Evolutionary conservation across 2,888 invertebrate species (phyloP).

Genomic region (Drosophila nigricruria): DNA sequence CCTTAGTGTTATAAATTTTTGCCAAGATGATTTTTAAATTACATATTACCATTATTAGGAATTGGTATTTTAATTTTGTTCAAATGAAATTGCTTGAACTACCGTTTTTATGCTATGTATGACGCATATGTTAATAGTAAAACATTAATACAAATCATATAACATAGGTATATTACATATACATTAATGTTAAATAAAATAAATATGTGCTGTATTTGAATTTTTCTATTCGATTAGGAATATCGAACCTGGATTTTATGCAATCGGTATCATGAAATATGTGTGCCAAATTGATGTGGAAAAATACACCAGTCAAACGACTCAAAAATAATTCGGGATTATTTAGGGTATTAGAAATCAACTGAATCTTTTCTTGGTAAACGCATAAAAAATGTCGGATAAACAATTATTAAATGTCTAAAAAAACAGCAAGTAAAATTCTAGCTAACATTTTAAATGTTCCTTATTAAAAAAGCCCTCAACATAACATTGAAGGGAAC

Average conservation of each 20-base stretch:
- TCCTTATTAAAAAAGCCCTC: conserved; percentile 5
- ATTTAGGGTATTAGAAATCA: conserved; percentile 27
- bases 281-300: background rate
- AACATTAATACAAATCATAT: background rate
- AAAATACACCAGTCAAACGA: conserved; percentile 10
- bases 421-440: conserved; percentile 24
- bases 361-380: conserved; percentile 45
- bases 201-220: background rate
- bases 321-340: conserved; percentile 25
- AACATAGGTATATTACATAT: background rate
- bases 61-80: background rate
- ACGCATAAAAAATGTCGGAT: conserved; percentile 56
- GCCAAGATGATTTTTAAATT: background rate
- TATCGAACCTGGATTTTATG: background rate
- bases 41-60: background rate
- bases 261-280: background rate
- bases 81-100: no score
- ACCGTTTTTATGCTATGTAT: background rate
- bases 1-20: background rate
- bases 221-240: background rate
- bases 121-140: background rate
- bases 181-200: no score
- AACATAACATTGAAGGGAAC: background rate
- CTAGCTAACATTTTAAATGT: conserved; percentile 1
- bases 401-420: conserved; percentile 48